These are phyloP conservation scores for Australoheros scitulus DNA, from an alignment of 2,113 vertebrate genomes.

Conservation along the genomic window DNA sequence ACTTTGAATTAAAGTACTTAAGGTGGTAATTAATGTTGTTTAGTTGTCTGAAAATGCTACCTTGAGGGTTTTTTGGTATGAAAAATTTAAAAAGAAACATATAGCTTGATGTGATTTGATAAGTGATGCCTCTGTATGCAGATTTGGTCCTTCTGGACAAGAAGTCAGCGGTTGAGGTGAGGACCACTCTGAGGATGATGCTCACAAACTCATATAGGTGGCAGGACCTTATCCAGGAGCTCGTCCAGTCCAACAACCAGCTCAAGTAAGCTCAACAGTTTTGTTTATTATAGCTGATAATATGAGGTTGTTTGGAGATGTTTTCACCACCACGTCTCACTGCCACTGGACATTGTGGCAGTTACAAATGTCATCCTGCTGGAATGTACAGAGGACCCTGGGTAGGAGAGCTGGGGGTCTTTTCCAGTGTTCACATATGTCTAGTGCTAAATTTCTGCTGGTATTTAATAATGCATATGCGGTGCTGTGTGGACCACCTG, in stretches of 20 bases:
- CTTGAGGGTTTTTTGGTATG: too few relatives aligned
- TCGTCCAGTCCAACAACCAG: constrained; percentile 84
- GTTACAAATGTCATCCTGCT: rapidly evolving
- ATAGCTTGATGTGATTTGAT: not conserved
- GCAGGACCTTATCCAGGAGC: constrained; percentile 85
- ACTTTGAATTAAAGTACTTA: not conserved
- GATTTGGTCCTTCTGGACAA: constrained; percentile 85
- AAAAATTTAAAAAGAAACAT: not conserved
- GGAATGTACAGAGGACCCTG: not conserved
- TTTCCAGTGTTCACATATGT: not conserved
- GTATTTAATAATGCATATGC: constrained; percentile 61
- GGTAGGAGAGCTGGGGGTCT: not conserved
- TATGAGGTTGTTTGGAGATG: not conserved
- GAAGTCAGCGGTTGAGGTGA: constrained; percentile 80
- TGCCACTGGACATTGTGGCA: not conserved
- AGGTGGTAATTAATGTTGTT: not conserved
- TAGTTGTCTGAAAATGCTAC: not conserved
- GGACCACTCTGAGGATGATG: constrained; percentile 81
- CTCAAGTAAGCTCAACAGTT: constrained; percentile 79
- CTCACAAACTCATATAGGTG: constrained; percentile 84
- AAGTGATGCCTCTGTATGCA: constrained; percentile 36
- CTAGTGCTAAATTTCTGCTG: not conserved
- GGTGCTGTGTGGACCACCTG: constrained; percentile 57
- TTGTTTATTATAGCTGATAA: not conserved
- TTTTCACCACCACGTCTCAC: not conserved